Evolutionary conservation across 2,888 invertebrate genomes (phyloP).

Genomic region (Tuberolachnus salignus): DNA sequence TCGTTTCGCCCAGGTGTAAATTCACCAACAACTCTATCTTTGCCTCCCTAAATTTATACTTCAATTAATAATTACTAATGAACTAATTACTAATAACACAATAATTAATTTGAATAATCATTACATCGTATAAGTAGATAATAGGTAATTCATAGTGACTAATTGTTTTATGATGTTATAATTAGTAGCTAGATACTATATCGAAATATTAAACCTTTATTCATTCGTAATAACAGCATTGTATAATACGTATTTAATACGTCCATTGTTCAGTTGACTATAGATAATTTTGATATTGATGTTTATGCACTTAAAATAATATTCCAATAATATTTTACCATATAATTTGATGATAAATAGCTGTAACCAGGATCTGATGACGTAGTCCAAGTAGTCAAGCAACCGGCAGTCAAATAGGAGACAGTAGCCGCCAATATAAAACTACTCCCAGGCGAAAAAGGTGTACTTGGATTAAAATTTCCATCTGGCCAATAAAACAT

Average conservation of each 20-base stretch:
- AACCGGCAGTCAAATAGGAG: slow-evolving; percentile 29
- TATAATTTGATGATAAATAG: slow-evolving; percentile 39
- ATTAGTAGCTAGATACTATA: no score
- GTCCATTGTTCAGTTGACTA: not conserved
- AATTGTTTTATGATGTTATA: no score
- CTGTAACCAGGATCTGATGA: slow-evolving; percentile 47
- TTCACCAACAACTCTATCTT: slow-evolving; percentile 32
- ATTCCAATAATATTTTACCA: slow-evolving; percentile 24
- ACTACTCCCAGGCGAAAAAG: slow-evolving; percentile 18
- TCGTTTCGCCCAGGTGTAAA: slow-evolving; percentile 19
- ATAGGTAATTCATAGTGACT: not conserved
- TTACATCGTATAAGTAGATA: not conserved
- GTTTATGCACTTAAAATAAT: not conserved
- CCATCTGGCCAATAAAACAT: slow-evolving; percentile 44
- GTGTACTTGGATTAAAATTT: slow-evolving; percentile 46
- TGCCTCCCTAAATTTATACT: slow-evolving; percentile 37
- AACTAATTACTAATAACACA: not conserved
- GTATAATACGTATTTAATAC: no score
- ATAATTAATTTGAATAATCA: not conserved
- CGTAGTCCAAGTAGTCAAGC: slow-evolving; percentile 37
- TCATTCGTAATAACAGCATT: no score
- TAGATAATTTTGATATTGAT: no score
- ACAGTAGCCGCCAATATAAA: slow-evolving; percentile 26
- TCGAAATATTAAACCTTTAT: no score
- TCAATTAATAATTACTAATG: not conserved